A percentile compares a stretch with the other conserved stretches of the same genome.
Conservation (phyloP, 2,797 vertebrate species). For the Esox masquinongy region DNA sequence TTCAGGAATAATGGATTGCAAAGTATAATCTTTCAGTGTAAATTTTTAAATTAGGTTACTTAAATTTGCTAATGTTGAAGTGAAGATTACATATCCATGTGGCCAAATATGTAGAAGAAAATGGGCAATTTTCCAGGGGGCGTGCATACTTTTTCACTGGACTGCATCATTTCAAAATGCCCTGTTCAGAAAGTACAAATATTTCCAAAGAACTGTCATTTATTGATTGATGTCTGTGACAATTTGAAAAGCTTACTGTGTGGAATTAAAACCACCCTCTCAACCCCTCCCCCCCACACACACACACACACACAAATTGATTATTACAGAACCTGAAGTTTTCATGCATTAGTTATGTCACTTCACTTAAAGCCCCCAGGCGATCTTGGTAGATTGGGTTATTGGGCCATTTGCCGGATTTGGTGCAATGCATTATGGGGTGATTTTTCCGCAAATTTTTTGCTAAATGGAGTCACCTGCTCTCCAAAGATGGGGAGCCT, state of each 20-base stretch:
- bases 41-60: no score
- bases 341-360: constrained; percentile 80
- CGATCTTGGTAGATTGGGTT: constrained; percentile 73
- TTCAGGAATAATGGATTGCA: no score
- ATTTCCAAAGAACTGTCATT: constrained; percentile 49
- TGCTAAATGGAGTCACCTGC: constrained; percentile 79
- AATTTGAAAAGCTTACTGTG: constrained; percentile 67
- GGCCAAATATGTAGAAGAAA: no score
- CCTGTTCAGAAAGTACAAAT: background rate
- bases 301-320: constrained; percentile 71
- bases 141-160: no score
- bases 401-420: constrained; percentile 81
- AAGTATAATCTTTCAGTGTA: no score
- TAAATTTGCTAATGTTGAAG: no score
- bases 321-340: constrained; percentile 82
- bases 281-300: no score
- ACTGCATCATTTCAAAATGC: background rate
- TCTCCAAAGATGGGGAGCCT: constrained; percentile 71
- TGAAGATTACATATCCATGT: no score
- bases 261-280: constrained; percentile 73
- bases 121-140: no score
- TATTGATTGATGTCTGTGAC: constrained; percentile 66
- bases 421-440: constrained; percentile 72
- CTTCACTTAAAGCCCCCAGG: constrained; percentile 74
- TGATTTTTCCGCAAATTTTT: constrained; percentile 79